Percentiles rank a stretch among this genome's conserved stretches.
Evolutionary conservation across 2,797 vertebrate species (phyloP).

Genomic region (Propithecus deckenii): DNA sequence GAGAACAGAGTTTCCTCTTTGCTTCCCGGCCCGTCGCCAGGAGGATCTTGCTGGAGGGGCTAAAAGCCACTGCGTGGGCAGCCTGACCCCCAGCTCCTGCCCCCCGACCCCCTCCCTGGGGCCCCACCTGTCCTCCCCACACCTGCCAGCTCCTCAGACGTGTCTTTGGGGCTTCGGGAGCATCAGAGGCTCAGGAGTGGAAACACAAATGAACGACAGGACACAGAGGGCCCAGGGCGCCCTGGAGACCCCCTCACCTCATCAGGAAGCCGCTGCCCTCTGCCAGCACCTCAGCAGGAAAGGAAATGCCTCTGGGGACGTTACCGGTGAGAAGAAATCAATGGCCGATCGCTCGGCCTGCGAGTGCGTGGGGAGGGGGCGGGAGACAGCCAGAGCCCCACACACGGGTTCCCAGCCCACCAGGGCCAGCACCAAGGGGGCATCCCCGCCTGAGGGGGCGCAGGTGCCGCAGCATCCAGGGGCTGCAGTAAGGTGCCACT

Average conservation of each 20-base stretch:
- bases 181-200: no score
- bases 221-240: conserved; percentile 18
- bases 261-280: background rate
- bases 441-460: background rate
- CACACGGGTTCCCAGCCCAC: background rate
- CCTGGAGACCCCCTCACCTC: background rate
- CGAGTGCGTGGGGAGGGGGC: background rate
- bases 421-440: background rate
- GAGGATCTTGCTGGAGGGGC: background rate
- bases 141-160: background rate
- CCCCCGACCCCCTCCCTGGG: no score
- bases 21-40: background rate
- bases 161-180: background rate
- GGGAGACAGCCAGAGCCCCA: background rate
- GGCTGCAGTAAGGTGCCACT: background rate
- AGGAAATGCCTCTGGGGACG: background rate
- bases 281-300: background rate
- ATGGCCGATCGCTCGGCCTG: conserved; percentile 37
- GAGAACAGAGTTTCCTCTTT: background rate
- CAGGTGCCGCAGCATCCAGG: background rate
- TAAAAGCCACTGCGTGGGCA: background rate
- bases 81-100: background rate
- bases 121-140: background rate
- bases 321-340: conserved; percentile 41
- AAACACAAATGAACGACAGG: background rate